Conservation (phyloP, 2,888 invertebrate genomes). For the Gymnocheta viridis region DNA sequence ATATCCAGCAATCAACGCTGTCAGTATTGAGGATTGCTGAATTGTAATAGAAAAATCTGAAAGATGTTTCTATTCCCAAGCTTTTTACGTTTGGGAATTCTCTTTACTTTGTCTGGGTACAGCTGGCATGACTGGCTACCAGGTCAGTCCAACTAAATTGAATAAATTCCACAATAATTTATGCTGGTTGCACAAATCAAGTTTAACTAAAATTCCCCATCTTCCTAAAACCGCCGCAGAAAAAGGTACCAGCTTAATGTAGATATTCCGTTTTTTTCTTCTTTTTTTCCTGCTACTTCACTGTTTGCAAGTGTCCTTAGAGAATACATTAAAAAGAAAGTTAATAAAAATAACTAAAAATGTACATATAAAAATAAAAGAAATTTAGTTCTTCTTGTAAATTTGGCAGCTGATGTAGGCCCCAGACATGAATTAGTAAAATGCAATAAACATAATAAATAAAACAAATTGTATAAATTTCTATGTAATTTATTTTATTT, state of each 20-base stretch:
- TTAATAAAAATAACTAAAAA: constrained; percentile 29
- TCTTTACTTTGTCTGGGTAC: too few relatives aligned
- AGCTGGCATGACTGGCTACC: too few relatives aligned
- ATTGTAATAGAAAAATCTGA: too few relatives aligned
- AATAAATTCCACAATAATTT: too few relatives aligned
- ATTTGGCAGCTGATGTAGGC: constrained; percentile 45
- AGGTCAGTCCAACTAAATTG: too few relatives aligned
- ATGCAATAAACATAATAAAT: constrained; percentile 52
- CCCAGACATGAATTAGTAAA: constrained; percentile 51
- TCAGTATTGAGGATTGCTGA: too few relatives aligned
- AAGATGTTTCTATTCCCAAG: too few relatives aligned
- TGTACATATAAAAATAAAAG: neutral
- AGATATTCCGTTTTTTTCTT: neutral
- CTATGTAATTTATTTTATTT: neutral
- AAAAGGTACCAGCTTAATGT: neutral
- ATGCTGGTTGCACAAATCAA: too few relatives aligned
- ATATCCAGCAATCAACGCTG: too few relatives aligned
- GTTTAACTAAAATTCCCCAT: too few relatives aligned
- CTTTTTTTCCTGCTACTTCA: neutral
- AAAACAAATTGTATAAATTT: constrained; percentile 6
- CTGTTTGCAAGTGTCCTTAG: constrained; percentile 39
- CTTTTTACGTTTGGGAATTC: too few relatives aligned
- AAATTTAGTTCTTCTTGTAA: constrained; percentile 3
- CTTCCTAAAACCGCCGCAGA: too few relatives aligned
- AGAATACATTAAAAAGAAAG: constrained; percentile 42